Conservation (phyloP, 2,797 vertebrate species). For the Neosalanx taihuensis region DNA sequence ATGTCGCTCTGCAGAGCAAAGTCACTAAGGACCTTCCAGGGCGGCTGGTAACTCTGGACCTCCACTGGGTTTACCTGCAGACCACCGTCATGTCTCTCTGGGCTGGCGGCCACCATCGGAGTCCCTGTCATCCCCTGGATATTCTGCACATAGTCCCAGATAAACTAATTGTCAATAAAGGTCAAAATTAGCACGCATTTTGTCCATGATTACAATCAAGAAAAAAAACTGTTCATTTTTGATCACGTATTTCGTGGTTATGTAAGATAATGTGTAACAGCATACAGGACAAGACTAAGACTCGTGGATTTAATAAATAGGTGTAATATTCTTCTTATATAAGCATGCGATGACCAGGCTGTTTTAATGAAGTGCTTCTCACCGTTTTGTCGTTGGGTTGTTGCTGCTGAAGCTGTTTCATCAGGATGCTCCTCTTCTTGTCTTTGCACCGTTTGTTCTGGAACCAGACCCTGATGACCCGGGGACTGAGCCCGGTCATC, state of each 20-base stretch:
- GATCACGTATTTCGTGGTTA: background rate
- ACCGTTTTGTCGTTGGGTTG: constrained; percentile 94
- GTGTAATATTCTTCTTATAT: background rate
- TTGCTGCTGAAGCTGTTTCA: constrained; percentile 93
- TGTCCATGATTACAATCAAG: background rate
- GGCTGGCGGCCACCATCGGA: constrained; percentile 93
- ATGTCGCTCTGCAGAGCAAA: constrained; percentile 97
- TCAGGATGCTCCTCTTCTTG: constrained; percentile 90
- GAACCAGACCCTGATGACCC: constrained; percentile 95
- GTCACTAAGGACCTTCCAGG: constrained; percentile 96
- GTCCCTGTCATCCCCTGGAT: constrained; percentile 96
- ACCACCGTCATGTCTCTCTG: constrained; percentile 91
- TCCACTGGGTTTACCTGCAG: constrained; percentile 93
- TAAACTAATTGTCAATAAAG: constrained; percentile 25
- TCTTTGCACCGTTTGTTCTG: constrained; percentile 95
- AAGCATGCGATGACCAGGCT: background rate
- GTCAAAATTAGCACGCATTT: constrained; percentile 18
- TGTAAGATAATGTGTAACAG: background rate
- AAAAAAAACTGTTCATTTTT: background rate
- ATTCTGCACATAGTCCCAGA: constrained; percentile 77
- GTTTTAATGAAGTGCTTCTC: background rate
- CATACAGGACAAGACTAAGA: background rate
- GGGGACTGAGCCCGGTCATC: constrained; percentile 91
- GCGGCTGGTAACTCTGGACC: constrained; percentile 95
- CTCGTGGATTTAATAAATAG: background rate